Evolutionary conservation across 2,113 vertebrate species (phyloP), one percentile per base, ranked within the genome.

Genomic region (Natator depressus): DNA sequence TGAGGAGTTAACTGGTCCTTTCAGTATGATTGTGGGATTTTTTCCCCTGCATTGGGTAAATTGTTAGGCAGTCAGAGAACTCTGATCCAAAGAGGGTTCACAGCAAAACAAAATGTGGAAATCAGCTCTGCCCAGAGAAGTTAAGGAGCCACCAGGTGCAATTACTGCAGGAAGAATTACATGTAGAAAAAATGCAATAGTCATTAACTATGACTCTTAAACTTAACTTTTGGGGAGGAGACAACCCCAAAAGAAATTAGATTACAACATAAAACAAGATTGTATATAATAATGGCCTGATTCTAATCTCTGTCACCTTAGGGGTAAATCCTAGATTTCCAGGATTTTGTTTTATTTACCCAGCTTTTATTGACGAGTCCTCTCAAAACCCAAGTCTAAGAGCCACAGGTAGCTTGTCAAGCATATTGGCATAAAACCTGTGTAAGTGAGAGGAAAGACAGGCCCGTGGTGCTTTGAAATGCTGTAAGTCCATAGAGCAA

Each of bases 171-270:
- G 62, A 50, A 92, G 57, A 90, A 92, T 57, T 22, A 87, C 87
- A 38, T 47, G 24, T 80, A 16, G 16, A 92, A 42, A 69, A 96
- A 91, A 94, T 93, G 75, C 47, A 91, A 95, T 95, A 89, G 81
- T 4, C n/a, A 87, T 90, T 10, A 91, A 57, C 22, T 31, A 78
- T 0, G 3, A 31, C 89, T 91, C 88, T 95, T 96, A 88, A 42
- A 49, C 93, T 96, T 91, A 22, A 42, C 31, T 94, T 95, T 95
- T 83, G 57, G 17, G 85, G 47, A 83, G 47, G 79, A 92, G 95
- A 91, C n/a, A 89, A 83, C 89, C 96, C 95, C 88, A 92, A 95
- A 96, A 96, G 94, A 88, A 92, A 88, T 51, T 35, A 16, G 20
- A 38, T 76, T 93, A 93, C 86, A 91, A 53, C 42, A 47, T 88